Evolutionary conservation across 2,888 invertebrate genomes (phyloP).

Genomic region (Adelphocoris suturalis): DNA sequence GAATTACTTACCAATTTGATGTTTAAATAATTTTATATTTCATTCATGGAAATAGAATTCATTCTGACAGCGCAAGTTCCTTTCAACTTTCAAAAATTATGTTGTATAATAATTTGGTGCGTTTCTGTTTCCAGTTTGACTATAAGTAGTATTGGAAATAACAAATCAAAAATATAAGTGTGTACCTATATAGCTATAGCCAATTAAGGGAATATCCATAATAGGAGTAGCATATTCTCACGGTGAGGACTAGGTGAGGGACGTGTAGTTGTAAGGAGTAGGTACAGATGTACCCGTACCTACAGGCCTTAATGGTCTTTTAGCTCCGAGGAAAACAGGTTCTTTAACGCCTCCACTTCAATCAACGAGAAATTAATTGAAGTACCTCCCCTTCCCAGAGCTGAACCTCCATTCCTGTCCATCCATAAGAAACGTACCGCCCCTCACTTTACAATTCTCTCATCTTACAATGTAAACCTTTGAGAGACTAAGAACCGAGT

Average conservation of each 20-base stretch:
- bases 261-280: neutral
- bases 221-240: neutral
- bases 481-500: neutral
- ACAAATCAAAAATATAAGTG: no score
- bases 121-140: no score
- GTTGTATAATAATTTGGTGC: no score
- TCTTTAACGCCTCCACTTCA: constrained; percentile 59
- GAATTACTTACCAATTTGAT: no score
- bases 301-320: neutral
- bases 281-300: no score
- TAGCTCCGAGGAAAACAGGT: constrained; percentile 48
- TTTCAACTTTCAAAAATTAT: no score
- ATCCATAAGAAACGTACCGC: neutral
- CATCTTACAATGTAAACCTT: neutral
- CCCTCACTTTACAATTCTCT: neutral
- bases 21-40: no score
- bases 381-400: neutral
- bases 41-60: no score
- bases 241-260: neutral
- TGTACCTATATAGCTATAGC: no score
- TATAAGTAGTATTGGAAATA: no score
- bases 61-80: no score
- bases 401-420: neutral
- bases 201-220: no score
- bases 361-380: constrained; percentile 60